phyloP scores from a whole-genome alignment of 2,797 vertebrate genomes.

The Crocodylus rhombifer region DNA sequence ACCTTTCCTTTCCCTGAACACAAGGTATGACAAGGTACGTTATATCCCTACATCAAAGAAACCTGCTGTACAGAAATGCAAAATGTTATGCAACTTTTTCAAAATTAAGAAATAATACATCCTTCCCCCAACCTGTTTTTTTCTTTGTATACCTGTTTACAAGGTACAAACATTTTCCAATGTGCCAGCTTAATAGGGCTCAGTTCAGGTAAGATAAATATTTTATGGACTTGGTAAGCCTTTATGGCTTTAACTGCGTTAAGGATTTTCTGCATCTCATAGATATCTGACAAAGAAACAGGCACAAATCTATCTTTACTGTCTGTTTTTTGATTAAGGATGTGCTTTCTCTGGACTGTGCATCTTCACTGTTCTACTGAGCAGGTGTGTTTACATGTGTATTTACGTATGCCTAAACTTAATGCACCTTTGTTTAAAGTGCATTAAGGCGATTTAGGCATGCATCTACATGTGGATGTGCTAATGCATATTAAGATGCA shows the following conservation, averaged over 20 bases:
- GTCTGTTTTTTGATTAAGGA: slow-evolving; percentile 43
- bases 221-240: slow-evolving; percentile 45
- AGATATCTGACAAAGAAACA: slow-evolving; percentile 26
- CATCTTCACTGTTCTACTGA: background rate
- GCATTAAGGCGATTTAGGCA: no score
- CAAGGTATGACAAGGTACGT: background rate
- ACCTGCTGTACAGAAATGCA: slow-evolving; percentile 24
- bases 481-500: no score
- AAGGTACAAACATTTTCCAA: slow-evolving; percentile 52
- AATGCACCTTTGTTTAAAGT: no score
- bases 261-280: slow-evolving; percentile 50
- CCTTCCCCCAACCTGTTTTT: slow-evolving; percentile 31
- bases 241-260: slow-evolving; percentile 50
- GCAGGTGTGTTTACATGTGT: no score
- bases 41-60: background rate
- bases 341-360: background rate
- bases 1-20: background rate
- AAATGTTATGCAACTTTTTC: background rate
- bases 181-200: background rate
- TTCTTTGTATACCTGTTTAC: slow-evolving; percentile 46
- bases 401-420: no score
- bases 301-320: background rate
- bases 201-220: slow-evolving; percentile 49
- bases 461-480: no score
- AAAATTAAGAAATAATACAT: background rate